Percentiles rank a stretch among this genome's conserved stretches.
phyloP scores from a whole-genome alignment of 2,888 invertebrate genomes.

The Kryphioiulus occultus region DNA sequence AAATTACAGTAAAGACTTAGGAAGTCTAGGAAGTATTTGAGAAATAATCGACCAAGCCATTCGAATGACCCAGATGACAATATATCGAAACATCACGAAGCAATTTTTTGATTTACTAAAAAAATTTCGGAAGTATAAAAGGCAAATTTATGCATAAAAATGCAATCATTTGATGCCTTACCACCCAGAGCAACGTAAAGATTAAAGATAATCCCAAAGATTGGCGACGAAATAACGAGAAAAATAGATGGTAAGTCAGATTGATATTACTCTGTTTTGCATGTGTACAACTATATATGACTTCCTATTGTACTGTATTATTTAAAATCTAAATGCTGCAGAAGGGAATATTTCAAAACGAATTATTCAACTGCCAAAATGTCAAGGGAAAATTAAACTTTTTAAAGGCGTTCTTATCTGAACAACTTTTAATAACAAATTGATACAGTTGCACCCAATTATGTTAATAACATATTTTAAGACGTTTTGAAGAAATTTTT shows the following conservation, averaged over 20 bases:
- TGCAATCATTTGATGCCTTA: background rate
- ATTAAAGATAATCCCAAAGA: background rate
- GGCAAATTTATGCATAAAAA: background rate
- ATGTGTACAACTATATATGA: too few species aligned
- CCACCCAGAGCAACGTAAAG: background rate
- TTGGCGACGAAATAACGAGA: background rate
- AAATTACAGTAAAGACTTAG: background rate
- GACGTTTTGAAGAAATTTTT: too few species aligned
- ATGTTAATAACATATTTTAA: too few species aligned
- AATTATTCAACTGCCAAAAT: too few species aligned
- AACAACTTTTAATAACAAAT: too few species aligned
- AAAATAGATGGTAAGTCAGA: background rate
- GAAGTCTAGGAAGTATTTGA: background rate
- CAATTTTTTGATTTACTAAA: background rate
- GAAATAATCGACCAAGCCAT: background rate
- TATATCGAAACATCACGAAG: slow-evolving; percentile 33
- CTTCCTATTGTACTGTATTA: too few species aligned
- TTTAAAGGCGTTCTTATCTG: too few species aligned
- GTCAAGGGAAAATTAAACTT: too few species aligned
- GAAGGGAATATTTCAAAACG: too few species aligned
- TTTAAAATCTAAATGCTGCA: too few species aligned
- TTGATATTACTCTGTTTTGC: too few species aligned
- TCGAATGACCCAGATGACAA: slow-evolving; percentile 11
- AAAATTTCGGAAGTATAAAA: background rate
- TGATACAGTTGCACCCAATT: too few species aligned